Percentiles rank a stretch among this genome's conserved stretches.
phyloP scores from a whole-genome alignment of 1,140 invertebrate genomes.

The Psilanteris sp. region DNA sequence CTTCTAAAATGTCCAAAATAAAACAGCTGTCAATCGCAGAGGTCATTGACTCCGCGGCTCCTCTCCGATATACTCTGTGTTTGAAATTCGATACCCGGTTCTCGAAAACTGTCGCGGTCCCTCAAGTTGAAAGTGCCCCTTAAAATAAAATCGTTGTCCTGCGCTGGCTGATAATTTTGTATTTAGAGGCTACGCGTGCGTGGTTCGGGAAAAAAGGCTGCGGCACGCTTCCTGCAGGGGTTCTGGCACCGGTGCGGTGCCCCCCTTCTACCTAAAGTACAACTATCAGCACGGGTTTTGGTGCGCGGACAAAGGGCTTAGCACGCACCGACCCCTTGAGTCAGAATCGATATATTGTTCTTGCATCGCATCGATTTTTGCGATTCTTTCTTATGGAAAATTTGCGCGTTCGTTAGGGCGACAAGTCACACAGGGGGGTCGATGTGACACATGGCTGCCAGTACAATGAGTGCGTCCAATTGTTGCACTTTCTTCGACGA shows the following conservation, averaged over 20 bases:
- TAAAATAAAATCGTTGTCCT: slow-evolving; percentile 37
- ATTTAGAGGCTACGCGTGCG: slow-evolving; percentile 55
- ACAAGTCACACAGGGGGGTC: slow-evolving; percentile 41
- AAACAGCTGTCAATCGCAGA: slow-evolving; percentile 14
- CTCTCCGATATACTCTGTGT: background rate
- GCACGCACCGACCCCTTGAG: slow-evolving; percentile 46
- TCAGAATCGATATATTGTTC: slow-evolving; percentile 70
- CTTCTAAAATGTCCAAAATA: slow-evolving; percentile 24
- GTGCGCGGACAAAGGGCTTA: slow-evolving; percentile 58
- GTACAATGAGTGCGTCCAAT: slow-evolving; percentile 55
- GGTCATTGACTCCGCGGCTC: slow-evolving; percentile 38
- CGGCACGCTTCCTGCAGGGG: slow-evolving; percentile 60
- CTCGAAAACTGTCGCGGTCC: slow-evolving; percentile 17
- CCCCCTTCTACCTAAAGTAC: slow-evolving; percentile 22
- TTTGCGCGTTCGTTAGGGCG: slow-evolving; percentile 60
- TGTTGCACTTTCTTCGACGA: slow-evolving; percentile 62
- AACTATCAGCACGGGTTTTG: slow-evolving; percentile 33
- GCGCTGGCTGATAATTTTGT: slow-evolving; percentile 69
- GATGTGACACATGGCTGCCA: slow-evolving; percentile 60
- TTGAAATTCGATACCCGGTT: slow-evolving; percentile 31
- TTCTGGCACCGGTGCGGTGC: slow-evolving; percentile 42
- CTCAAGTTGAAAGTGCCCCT: background rate
- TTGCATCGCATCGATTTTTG: slow-evolving; percentile 69
- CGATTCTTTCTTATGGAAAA: slow-evolving; percentile 66
- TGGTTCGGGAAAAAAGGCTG: slow-evolving; percentile 21